Conservation (phyloP, 2,888 invertebrate genomes). For the Parascotia fuliginaria region DNA sequence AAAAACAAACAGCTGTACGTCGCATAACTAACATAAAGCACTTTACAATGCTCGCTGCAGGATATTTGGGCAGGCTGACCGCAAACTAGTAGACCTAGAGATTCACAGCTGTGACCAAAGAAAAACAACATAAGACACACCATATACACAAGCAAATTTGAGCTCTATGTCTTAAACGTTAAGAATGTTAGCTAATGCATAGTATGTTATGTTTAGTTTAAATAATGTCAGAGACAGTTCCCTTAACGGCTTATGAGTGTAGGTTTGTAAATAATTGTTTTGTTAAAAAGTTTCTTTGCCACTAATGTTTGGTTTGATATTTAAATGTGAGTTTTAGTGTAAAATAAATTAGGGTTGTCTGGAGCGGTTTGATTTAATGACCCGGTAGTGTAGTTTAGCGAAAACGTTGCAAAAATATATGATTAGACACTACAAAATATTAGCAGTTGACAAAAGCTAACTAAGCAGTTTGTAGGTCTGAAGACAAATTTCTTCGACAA, state of each 20-base stretch:
- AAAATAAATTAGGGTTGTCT: background rate
- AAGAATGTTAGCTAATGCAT: constrained; percentile 1
- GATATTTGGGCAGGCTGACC: constrained; percentile 68
- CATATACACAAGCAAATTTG: constrained; percentile 12
- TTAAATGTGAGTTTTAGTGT: background rate
- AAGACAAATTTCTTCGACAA: too few relatives aligned
- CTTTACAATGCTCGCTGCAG: constrained; percentile 56
- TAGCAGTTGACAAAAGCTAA: too few relatives aligned
- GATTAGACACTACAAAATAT: too few relatives aligned
- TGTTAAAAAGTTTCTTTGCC: constrained; percentile 36
- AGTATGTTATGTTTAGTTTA: background rate
- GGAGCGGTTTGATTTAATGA: too few relatives aligned
- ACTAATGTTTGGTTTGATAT: constrained; percentile 19
- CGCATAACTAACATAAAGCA: constrained; percentile 40
- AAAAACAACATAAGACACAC: constrained; percentile 1
- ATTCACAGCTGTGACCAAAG: constrained; percentile 65
- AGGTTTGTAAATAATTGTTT: constrained; percentile 36
- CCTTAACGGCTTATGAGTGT: constrained; percentile 42
- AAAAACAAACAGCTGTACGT: constrained; percentile 37
- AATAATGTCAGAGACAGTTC: constrained; percentile 36
- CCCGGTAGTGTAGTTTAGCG: too few relatives aligned
- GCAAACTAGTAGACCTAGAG: constrained; percentile 67
- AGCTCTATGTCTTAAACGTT: background rate
- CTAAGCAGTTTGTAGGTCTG: too few relatives aligned
- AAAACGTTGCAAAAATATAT: too few relatives aligned